These are phyloP conservation scores for Lanistes nyassanus DNA, from an alignment of 1,140 invertebrate species.

Conservation along the genomic window DNA sequence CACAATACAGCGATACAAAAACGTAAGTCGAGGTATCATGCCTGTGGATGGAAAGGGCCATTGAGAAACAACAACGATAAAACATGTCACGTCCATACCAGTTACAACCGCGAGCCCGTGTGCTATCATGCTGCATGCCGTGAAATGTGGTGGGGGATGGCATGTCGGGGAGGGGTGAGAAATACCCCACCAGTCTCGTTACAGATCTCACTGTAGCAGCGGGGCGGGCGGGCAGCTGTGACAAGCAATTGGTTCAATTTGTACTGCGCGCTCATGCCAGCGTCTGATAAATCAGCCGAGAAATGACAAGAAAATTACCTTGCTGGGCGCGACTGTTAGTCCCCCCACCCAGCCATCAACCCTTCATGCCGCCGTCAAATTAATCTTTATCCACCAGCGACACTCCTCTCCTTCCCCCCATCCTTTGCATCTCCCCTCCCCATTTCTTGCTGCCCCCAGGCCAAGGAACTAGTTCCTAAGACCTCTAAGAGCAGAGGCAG, in stretches of 20 bases:
- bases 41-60: no score
- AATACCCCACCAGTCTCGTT: neutral
- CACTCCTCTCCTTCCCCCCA: neutral
- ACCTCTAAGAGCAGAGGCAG: neutral
- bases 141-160: neutral
- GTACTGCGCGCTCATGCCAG: neutral
- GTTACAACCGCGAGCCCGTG: neutral
- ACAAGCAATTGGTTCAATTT: conserved; percentile 11
- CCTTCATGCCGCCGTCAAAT: conserved; percentile 10
- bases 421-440: no score
- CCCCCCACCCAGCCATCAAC: neutral
- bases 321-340: neutral
- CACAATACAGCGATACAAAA: no score
- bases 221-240: neutral
- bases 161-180: neutral
- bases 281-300: conserved; percentile 4
- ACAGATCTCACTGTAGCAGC: neutral
- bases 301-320: conserved; percentile 8
- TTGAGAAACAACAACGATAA: no score
- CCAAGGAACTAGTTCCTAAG: neutral
- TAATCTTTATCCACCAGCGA: conserved; percentile 4
- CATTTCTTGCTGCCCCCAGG: neutral
- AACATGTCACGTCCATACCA: no score
- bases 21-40: no score
- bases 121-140: neutral